A percentile compares a stretch with the other conserved stretches of the same genome.
phyloP scores from a whole-genome alignment of 2,797 vertebrate genomes.

The Ctenopoma kingsleyae region DNA sequence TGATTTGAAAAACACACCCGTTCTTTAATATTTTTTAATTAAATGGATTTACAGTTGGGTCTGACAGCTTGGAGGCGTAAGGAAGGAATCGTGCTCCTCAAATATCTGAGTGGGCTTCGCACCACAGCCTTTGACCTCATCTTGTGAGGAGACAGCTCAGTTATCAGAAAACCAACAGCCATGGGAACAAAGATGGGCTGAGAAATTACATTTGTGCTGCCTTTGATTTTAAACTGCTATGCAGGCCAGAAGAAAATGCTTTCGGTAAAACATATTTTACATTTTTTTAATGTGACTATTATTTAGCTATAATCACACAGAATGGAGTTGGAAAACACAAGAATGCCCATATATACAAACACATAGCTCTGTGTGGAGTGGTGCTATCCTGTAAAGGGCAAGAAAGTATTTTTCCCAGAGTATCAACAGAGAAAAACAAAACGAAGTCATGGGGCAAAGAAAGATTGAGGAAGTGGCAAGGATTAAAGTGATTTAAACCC shows the following conservation, averaged over 20 bases:
- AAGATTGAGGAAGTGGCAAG: slow-evolving; percentile 68
- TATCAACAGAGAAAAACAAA: slow-evolving; percentile 52
- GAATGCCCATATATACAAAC: not conserved
- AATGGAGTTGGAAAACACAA: not conserved
- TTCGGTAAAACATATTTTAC: not conserved
- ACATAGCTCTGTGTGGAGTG: slow-evolving; percentile 7
- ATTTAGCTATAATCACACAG: not conserved
- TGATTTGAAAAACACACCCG: slow-evolving; percentile 58
- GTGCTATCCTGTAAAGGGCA: slow-evolving; percentile 10
- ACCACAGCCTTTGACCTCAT: slow-evolving; percentile 68
- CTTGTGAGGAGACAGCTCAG: slow-evolving; percentile 61
- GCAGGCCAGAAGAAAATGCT: slow-evolving; percentile 13
- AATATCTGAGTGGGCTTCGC: slow-evolving; percentile 74
- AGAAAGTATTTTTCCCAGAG: slow-evolving; percentile 51
- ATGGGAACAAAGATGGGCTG: slow-evolving; percentile 46
- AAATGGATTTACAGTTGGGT: slow-evolving; percentile 41
- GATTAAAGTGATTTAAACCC: slow-evolving; percentile 68
- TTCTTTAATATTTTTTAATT: slow-evolving; percentile 48
- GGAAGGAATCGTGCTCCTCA: slow-evolving; percentile 63
- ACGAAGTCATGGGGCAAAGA: slow-evolving; percentile 57
- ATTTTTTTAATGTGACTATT: slow-evolving; percentile 4
- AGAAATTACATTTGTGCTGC: slow-evolving; percentile 41
- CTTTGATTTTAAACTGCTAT: slow-evolving; percentile 26
- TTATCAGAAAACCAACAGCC: slow-evolving; percentile 63
- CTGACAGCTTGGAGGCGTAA: slow-evolving; percentile 61